Evolutionary conservation across 2,797 vertebrate species (phyloP).

Genomic region (Rhynchonycteris naso): DNA sequence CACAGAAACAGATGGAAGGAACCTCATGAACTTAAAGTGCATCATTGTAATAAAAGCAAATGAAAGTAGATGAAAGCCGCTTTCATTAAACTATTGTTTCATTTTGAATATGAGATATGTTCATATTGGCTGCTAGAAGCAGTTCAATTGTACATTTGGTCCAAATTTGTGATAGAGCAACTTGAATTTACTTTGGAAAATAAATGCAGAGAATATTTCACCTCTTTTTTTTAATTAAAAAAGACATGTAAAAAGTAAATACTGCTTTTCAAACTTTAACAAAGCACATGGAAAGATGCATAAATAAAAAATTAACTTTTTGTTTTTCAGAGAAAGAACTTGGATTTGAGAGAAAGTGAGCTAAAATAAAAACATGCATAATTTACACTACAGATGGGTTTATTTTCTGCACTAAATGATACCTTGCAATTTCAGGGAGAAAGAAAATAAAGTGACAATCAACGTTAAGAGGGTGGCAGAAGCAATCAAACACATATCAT

Average conservation of each 20-base stretch:
- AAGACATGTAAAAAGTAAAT: conserved; percentile 55
- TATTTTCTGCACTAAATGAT: conserved; percentile 76
- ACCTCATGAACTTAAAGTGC: background rate
- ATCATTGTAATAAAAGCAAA: conserved; percentile 35
- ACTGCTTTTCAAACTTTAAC: conserved; percentile 65
- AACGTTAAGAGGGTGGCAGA: conserved; percentile 80
- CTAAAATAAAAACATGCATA: conserved; percentile 77
- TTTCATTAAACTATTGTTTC: background rate
- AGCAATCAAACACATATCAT: conserved; percentile 70
- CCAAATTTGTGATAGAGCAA: background rate
- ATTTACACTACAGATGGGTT: conserved; percentile 77
- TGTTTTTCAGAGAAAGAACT: conserved; percentile 70
- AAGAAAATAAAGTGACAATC: conserved; percentile 78
- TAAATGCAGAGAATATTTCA: conserved; percentile 56
- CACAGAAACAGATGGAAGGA: conserved; percentile 53
- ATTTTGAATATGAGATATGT: conserved; percentile 46
- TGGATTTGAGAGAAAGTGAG: conserved; percentile 72
- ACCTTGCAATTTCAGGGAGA: conserved; percentile 77
- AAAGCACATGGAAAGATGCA: conserved; percentile 74
- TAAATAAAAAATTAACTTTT: conserved; percentile 79
- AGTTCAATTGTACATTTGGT: conserved; percentile 21
- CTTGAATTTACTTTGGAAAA: background rate
- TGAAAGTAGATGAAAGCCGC: conserved; percentile 49
- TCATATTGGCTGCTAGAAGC: conserved; percentile 24
- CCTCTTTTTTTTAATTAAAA: conserved; percentile 59